A percentile compares a stretch with the other conserved stretches of the same genome.
phyloP scores from a whole-genome alignment of 2,113 vertebrate species.

The Burhinus oedicnemus region DNA sequence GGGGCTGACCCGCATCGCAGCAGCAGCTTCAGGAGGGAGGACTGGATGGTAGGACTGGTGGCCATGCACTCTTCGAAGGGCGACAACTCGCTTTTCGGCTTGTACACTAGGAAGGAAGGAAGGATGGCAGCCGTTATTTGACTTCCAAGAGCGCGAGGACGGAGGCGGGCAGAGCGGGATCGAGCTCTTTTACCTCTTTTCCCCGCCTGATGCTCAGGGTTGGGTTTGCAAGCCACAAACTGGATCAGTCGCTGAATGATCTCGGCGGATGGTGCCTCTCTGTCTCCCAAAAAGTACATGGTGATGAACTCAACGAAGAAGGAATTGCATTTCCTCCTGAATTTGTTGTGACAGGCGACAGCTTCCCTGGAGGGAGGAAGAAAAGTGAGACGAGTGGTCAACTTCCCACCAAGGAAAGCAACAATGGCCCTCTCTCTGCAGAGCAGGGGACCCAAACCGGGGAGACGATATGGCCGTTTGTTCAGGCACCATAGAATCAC shows the following conservation, averaged over 20 bases:
- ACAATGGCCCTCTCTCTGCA: not conserved
- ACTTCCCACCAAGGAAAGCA: not conserved
- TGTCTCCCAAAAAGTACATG: not conserved
- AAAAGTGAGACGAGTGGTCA: not conserved
- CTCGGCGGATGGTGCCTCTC: not conserved
- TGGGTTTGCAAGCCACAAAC: not conserved
- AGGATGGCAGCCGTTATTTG: not conserved
- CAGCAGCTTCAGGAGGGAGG: not conserved
- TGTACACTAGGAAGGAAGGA: not conserved
- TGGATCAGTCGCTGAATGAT: not conserved
- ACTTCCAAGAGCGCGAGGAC: not conserved
- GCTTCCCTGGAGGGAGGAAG: not conserved
- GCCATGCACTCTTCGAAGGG: slow-evolving; percentile 1
- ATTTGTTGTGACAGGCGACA: not conserved
- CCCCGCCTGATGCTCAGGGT: not conserved
- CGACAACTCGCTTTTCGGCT: not conserved
- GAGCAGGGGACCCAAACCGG: not conserved
- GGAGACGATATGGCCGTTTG: not conserved
- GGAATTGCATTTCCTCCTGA: not conserved
- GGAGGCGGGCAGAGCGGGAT: not conserved
- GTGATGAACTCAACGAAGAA: not conserved
- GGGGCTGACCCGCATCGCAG: not conserved
- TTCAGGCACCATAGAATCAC: not conserved
- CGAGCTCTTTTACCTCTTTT: not conserved
- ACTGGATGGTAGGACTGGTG: not conserved